phyloP scores from a whole-genome alignment of 1,140 invertebrate genomes.

The Euura saliciscinereae region DNA sequence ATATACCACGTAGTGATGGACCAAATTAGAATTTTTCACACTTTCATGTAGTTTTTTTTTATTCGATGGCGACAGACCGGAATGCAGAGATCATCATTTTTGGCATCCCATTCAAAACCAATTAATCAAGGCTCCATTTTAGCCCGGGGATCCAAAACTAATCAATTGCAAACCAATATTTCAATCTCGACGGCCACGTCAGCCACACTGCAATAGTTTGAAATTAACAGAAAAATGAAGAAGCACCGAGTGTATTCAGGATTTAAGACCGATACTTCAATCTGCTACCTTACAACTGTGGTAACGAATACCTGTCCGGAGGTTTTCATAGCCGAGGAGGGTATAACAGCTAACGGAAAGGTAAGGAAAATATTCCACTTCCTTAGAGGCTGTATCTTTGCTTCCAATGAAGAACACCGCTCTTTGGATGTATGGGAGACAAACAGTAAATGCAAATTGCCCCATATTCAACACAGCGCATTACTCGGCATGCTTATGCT shows the following conservation, averaged over 20 bases:
- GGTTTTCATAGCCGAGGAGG: not conserved
- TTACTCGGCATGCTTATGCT: constrained; percentile 6
- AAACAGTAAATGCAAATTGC: not conserved
- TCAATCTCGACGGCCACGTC: not conserved
- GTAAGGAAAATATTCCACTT: not conserved
- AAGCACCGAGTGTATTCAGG: not conserved
- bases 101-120: too few species aligned
- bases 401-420: not conserved
- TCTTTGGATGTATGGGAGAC: not conserved
- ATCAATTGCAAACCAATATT: constrained; percentile 5
- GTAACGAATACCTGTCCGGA: too few species aligned
- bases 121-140: too few species aligned
- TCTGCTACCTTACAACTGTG: not conserved
- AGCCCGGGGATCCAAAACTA: not conserved
- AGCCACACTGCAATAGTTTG: not conserved
- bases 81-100: too few species aligned
- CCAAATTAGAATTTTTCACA: too few species aligned
- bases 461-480: not conserved
- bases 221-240: not conserved
- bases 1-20: not conserved
- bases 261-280: not conserved
- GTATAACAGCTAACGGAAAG: not conserved
- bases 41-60: too few species aligned
- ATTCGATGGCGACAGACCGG: too few species aligned
- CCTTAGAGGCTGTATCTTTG: not conserved